A percentile compares a stretch with the other conserved stretches of the same genome.
These are phyloP conservation scores for Nibea coibor DNA, from an alignment of 2,113 vertebrate species.

Conservation along the genomic window DNA sequence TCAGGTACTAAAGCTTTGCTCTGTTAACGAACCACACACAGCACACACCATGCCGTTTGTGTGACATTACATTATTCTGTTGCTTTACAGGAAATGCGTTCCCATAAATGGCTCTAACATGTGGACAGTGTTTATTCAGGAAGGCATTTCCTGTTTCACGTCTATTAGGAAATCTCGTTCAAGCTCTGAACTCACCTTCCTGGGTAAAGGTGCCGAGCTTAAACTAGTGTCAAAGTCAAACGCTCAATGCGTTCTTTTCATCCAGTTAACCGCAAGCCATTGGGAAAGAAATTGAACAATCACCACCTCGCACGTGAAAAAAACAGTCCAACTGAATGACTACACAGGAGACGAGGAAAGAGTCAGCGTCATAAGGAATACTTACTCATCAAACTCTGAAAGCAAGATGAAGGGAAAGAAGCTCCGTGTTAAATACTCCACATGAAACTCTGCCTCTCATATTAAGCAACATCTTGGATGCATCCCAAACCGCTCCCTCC, in stretches of 20 bases:
- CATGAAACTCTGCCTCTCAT: neutral
- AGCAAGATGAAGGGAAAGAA: conserved; percentile 42
- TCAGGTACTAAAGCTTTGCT: neutral
- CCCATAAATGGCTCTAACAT: conserved; percentile 10
- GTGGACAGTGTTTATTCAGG: neutral
- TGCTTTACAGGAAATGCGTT: conserved; percentile 50
- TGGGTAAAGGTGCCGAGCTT: conserved; percentile 48
- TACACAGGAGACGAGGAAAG: neutral
- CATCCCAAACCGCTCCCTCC: neutral
- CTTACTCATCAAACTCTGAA: conserved; percentile 69
- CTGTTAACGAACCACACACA: neutral
- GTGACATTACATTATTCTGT: neutral
- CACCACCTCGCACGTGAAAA: conserved; percentile 40
- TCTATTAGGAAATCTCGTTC: conserved; percentile 1
- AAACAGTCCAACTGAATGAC: neutral
- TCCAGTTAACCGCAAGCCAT: conserved; percentile 74
- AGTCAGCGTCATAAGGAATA: conserved; percentile 9
- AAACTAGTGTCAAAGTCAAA: conserved; percentile 55
- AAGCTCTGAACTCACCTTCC: conserved; percentile 77
- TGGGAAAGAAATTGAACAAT: conserved; percentile 66
- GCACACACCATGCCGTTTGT: conserved; percentile 32
- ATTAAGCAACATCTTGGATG: conserved; percentile 2
- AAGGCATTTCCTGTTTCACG: conserved; percentile 47
- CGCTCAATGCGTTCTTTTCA: conserved; percentile 77
- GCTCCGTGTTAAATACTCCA: conserved; percentile 9